Evolutionary conservation across 2,797 vertebrate genomes (phyloP).

Genomic region (Buceros bicornis): DNA sequence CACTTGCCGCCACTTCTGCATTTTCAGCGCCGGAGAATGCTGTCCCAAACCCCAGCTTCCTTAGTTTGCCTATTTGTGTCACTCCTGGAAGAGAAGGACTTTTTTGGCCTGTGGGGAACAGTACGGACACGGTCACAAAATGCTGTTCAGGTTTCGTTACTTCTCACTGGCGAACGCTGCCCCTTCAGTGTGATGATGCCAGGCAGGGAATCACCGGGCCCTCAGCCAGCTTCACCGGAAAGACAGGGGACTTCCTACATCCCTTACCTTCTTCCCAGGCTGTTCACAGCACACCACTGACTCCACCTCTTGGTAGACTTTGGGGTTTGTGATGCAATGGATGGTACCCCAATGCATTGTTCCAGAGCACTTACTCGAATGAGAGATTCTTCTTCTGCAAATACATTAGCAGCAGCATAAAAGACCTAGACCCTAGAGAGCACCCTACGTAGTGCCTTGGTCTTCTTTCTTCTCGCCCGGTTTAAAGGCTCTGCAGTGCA

Average conservation of each 20-base stretch:
- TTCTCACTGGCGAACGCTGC: neutral
- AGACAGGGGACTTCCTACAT: neutral
- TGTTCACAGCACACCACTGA: neutral
- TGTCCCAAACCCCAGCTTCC: neutral
- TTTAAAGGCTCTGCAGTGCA: neutral
- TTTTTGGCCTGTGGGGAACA: neutral
- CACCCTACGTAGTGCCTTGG: neutral
- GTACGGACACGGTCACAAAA: neutral
- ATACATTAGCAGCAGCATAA: neutral
- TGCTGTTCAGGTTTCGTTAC: accelerated
- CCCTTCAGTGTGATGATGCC: neutral
- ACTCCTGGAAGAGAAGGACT: neutral
- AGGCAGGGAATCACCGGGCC: accelerated
- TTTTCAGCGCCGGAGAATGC: neutral
- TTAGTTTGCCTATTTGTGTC: neutral
- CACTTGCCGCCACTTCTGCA: conserved; percentile 7
- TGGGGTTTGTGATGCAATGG: neutral
- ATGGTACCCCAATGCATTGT: neutral
- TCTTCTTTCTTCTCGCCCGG: neutral
- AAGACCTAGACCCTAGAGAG: neutral
- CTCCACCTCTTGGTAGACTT: neutral
- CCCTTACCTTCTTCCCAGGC: neutral
- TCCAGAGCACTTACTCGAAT: neutral
- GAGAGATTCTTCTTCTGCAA: neutral
- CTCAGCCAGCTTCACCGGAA: neutral